These are phyloP conservation scores for Enteromius unitaeniatus DNA, from an alignment of 2,797 vertebrate genomes.

Conservation along the genomic window DNA sequence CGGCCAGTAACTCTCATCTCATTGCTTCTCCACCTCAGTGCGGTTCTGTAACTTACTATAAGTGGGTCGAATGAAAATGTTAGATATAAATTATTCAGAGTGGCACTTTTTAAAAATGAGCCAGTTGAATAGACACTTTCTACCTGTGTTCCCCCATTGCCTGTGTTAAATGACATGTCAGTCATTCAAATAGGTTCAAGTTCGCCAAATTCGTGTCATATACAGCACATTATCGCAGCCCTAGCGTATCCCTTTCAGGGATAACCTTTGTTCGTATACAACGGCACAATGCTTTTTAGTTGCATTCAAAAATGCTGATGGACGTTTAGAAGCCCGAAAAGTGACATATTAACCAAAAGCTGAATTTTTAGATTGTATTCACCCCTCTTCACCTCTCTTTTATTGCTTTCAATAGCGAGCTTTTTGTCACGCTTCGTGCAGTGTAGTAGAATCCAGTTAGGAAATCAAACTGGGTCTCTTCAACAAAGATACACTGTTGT, in stretches of 20 bases:
- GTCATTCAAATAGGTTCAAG: constrained; percentile 17
- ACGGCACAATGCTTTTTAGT: constrained; percentile 37
- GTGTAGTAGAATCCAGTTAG: not conserved
- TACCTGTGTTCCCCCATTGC: constrained; percentile 1
- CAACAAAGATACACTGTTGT: constrained; percentile 19
- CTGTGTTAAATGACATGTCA: constrained; percentile 39
- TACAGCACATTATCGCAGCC: constrained; percentile 16
- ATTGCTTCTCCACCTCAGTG: constrained; percentile 55
- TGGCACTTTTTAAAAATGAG: constrained; percentile 38
- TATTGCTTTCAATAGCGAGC: constrained; percentile 30
- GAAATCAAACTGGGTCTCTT: constrained; percentile 39
- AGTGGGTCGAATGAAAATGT: constrained; percentile 60
- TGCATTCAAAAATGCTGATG: constrained; percentile 3
- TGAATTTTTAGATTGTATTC: constrained; percentile 26
- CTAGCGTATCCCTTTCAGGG: constrained; percentile 16
- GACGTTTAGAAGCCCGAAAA: not conserved
- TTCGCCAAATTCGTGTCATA: not conserved
- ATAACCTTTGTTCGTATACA: constrained; percentile 39
- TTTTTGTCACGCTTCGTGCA: constrained; percentile 4
- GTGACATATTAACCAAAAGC: constrained; percentile 16
- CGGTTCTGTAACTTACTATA: constrained; percentile 47
- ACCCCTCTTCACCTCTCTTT: constrained; percentile 33
- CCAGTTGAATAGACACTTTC: constrained; percentile 31
- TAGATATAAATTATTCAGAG: constrained; percentile 46
- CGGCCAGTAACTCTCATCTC: constrained; percentile 56